phyloP scores from a whole-genome alignment of 2,113 vertebrate species.

The Notarius lentiginosus region DNA sequence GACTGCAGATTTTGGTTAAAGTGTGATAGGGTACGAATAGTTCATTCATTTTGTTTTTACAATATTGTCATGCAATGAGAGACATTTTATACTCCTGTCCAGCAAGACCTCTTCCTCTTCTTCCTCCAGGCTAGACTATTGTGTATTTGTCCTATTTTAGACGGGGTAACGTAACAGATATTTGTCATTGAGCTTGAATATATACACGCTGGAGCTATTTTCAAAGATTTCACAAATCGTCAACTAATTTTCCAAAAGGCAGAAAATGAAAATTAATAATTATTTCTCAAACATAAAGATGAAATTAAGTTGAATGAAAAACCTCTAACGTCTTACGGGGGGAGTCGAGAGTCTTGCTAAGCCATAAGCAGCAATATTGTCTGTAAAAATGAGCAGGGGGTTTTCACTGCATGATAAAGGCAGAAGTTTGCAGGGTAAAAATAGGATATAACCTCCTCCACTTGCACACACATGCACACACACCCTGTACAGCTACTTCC shows the following conservation, averaged over 20 bases:
- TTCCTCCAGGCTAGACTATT: neutral
- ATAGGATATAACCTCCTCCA: slow-evolving; percentile 45
- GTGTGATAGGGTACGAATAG: neutral
- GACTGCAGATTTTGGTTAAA: neutral
- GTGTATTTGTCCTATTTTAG: neutral
- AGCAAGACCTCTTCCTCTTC: neutral
- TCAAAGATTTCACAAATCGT: neutral
- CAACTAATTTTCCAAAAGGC: neutral
- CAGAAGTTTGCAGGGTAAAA: slow-evolving; percentile 42
- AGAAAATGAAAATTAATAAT: neutral
- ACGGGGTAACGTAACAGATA: neutral
- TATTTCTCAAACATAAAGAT: neutral
- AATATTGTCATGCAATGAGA: neutral
- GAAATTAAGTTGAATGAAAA: neutral
- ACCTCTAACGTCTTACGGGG: neutral
- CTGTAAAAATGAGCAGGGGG: slow-evolving; percentile 39
- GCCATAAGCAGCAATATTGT: slow-evolving; percentile 33
- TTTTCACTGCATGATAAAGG: slow-evolving; percentile 28
- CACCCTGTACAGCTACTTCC: slow-evolving; percentile 45
- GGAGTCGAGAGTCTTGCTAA: neutral
- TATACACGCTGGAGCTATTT: neutral
- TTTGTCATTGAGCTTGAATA: neutral
- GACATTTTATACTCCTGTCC: neutral
- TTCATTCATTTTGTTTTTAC: neutral
- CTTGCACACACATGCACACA: slow-evolving; percentile 34